These are phyloP conservation scores for Pseudomyrmex pallidus DNA, from an alignment of 1,140 invertebrate genomes.

Conservation along the genomic window DNA sequence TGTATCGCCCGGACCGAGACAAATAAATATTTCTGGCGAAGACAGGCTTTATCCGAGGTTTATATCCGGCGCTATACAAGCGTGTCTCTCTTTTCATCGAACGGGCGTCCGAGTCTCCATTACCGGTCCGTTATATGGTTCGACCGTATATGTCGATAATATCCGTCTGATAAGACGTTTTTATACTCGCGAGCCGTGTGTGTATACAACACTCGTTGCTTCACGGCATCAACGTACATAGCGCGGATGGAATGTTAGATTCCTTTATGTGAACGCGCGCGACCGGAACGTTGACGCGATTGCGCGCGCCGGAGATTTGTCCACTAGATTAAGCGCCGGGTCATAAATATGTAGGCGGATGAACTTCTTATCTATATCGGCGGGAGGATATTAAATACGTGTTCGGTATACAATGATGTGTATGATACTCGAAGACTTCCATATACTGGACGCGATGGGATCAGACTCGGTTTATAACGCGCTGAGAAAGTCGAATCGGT, in stretches of 20 bases:
- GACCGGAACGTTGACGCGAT: constrained; percentile 16
- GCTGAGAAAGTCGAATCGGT: background rate
- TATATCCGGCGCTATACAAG: background rate
- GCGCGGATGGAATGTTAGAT: background rate
- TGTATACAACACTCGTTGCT: background rate
- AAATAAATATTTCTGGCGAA: constrained; percentile 37
- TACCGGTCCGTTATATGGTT: constrained; percentile 33
- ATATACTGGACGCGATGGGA: background rate
- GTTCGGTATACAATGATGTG: background rate
- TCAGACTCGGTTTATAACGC: background rate
- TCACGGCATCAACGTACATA: background rate
- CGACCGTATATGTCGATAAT: constrained; percentile 38
- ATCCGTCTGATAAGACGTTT: constrained; percentile 26
- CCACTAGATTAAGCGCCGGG: constrained; percentile 15
- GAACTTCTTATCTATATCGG: background rate
- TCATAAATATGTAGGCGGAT: constrained; percentile 7
- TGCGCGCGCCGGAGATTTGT: constrained; percentile 8
- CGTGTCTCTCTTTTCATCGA: constrained; percentile 28
- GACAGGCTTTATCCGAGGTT: constrained; percentile 44
- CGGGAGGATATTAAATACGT: constrained; percentile 20
- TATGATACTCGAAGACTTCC: background rate
- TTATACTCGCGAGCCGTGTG: background rate
- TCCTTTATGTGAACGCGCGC: constrained; percentile 1
- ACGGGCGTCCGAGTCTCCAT: background rate
- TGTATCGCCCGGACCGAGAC: constrained; percentile 6